Evolutionary conservation across 2,113 vertebrate species (phyloP).

Genomic region (Xerus inauris): DNA sequence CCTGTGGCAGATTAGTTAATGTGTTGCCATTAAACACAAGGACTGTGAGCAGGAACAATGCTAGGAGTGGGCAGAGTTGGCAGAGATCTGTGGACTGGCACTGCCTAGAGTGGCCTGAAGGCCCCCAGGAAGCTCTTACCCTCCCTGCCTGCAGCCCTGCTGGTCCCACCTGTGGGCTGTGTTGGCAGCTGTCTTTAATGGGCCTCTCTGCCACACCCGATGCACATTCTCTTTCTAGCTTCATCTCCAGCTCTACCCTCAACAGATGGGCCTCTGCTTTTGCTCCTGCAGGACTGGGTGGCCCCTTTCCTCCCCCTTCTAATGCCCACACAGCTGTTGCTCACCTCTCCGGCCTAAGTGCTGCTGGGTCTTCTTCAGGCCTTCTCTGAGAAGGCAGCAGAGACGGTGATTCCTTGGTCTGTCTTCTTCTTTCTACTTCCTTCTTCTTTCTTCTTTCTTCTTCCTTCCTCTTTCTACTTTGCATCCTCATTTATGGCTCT

Average conservation of each 20-base stretch:
- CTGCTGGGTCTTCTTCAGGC: neutral
- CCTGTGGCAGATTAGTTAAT: neutral
- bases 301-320: neutral
- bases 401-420: neutral
- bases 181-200: neutral
- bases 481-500: neutral
- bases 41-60: neutral
- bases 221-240: neutral
- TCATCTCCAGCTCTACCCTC: neutral
- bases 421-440: neutral
- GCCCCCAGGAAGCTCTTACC: neutral
- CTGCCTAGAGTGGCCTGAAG: neutral
- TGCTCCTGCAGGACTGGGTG: rapidly evolving
- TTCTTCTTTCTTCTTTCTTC: neutral
- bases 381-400: neutral
- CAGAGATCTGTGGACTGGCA: neutral
- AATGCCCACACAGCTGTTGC: neutral
- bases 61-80: neutral
- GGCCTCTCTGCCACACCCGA: neutral
- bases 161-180: neutral
- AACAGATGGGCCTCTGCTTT: neutral
- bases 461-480: neutral
- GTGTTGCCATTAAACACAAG: neutral
- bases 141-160: no score
- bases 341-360: neutral